Evolutionary conservation across 2,888 invertebrate species (phyloP).

Genomic region (Hylaea fasciaria): DNA sequence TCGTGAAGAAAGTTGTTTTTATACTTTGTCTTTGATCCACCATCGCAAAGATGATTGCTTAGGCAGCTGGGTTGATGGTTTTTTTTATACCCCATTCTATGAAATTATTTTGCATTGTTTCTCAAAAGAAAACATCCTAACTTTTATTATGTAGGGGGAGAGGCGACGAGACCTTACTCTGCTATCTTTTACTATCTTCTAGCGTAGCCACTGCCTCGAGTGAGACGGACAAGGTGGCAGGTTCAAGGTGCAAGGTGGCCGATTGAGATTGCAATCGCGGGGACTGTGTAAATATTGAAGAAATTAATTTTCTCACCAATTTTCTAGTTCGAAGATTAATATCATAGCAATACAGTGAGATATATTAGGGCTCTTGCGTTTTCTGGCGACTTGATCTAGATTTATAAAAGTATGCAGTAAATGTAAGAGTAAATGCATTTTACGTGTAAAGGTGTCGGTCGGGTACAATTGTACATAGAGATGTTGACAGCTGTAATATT

Average conservation of each 20-base stretch:
- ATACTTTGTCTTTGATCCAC: conserved; percentile 53
- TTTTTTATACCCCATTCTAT: conserved; percentile 14
- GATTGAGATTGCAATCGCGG: conserved; percentile 10
- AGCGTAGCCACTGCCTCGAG: neutral
- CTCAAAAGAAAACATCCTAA: conserved; percentile 2
- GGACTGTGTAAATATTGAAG: conserved; percentile 5
- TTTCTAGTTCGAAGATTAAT: neutral
- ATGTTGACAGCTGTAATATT: conserved; percentile 28
- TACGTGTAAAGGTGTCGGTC: conserved; percentile 27
- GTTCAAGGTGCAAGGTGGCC: conserved; percentile 3
- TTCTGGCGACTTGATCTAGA: conserved; percentile 16
- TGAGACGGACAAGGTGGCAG: conserved; percentile 1
- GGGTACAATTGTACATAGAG: conserved; percentile 30
- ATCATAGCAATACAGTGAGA: conserved; percentile 2
- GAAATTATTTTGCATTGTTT: conserved; percentile 11
- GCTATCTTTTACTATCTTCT: conserved; percentile 3
- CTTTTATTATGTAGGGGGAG: neutral
- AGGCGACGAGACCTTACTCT: neutral
- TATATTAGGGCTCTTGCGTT: conserved; percentile 16
- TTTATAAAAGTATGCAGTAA: conserved; percentile 17
- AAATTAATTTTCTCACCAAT: conserved; percentile 9
- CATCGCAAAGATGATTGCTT: conserved; percentile 53
- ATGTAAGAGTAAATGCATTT: conserved; percentile 43
- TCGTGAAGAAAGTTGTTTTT: conserved; percentile 8
- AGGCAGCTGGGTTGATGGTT: conserved; percentile 51